A percentile compares a stretch with the other conserved stretches of the same genome.
phyloP scores from a whole-genome alignment of 2,113 vertebrate species.

The Apistogramma diplotaenia region DNA sequence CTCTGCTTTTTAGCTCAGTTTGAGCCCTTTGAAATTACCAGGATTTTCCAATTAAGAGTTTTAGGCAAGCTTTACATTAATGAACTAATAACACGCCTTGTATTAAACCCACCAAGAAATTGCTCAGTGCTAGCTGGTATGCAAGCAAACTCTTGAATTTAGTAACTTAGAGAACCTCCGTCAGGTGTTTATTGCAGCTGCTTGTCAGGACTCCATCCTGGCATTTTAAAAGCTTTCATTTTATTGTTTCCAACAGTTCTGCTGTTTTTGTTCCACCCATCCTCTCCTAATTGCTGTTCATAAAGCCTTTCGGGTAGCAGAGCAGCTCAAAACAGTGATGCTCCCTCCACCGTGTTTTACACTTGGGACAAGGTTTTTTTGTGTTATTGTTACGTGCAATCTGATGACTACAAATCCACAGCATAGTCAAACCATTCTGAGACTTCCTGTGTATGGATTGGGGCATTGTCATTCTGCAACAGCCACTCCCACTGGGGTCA shows the following conservation, averaged over 20 bases:
- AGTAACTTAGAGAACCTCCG: not conserved
- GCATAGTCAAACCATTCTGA: not conserved
- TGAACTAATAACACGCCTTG: not conserved
- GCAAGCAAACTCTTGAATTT: not conserved
- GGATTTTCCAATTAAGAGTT: not conserved
- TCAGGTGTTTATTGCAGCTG: not conserved
- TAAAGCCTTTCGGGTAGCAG: too few species aligned
- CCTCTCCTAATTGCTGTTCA: too few species aligned
- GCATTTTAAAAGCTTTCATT: not conserved
- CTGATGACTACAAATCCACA: not conserved
- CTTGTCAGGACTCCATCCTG: not conserved
- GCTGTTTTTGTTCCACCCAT: too few species aligned
- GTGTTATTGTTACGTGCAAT: not conserved
- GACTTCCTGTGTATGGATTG: not conserved
- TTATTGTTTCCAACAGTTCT: too few species aligned
- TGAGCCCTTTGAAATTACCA: not conserved
- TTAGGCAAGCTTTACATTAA: not conserved
- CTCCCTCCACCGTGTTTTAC: not conserved
- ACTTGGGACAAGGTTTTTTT: not conserved
- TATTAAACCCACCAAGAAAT: not conserved
- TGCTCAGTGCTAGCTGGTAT: not conserved
- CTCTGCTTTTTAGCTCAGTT: not conserved
- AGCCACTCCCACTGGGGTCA: not conserved
- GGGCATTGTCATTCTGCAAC: not conserved
- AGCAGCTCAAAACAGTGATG: not conserved